These are phyloP conservation scores for Momotus momota DNA, from an alignment of 2,797 vertebrate genomes.

Conservation along the genomic window DNA sequence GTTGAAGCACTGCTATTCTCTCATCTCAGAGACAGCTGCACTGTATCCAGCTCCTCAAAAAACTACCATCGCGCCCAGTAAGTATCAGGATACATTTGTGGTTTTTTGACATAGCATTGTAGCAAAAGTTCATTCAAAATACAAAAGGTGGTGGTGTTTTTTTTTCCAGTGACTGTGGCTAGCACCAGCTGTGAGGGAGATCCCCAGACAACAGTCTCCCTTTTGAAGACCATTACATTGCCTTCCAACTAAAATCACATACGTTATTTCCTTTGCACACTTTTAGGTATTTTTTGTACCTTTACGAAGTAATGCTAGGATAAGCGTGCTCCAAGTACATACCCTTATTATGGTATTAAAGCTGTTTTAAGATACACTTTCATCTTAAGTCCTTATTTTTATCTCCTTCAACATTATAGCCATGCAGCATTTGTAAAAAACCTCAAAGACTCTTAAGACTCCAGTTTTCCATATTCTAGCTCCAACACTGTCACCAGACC, in stretches of 20 bases:
- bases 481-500: background rate
- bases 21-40: background rate
- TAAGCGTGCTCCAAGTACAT: background rate
- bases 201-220: background rate
- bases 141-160: background rate
- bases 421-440: background rate
- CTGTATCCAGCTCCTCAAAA: background rate
- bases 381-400: background rate
- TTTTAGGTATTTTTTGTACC: background rate
- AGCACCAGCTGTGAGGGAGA: background rate
- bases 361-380: background rate
- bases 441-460: background rate
- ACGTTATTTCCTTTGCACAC: background rate
- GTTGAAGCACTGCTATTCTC: background rate
- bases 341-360: background rate
- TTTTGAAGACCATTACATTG: background rate
- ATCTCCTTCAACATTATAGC: background rate
- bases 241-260: background rate
- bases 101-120: background rate
- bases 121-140: background rate
- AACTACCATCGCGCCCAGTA: rapidly evolving
- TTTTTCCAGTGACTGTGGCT: background rate
- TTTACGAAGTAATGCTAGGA: background rate
- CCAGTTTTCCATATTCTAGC: background rate
- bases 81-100: background rate